Conservation (phyloP, 2,888 invertebrate genomes). For the Apamea monoglypha region DNA sequence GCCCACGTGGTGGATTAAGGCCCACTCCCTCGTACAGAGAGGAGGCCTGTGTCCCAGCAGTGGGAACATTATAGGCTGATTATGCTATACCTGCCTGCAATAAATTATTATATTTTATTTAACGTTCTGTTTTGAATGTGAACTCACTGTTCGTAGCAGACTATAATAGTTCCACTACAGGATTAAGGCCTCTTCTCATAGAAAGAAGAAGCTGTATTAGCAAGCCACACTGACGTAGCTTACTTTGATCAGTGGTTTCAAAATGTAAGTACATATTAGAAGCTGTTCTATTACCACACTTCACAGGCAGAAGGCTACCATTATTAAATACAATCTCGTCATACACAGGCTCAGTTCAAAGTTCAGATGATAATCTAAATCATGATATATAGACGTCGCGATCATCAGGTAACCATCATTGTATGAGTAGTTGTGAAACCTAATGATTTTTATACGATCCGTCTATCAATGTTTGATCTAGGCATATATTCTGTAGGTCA, state of each 20-base stretch:
- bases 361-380: slow-evolving; percentile 64
- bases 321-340: slow-evolving; percentile 30
- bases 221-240: neutral
- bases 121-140: neutral
- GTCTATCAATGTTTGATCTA: slow-evolving; percentile 40
- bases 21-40: too few species aligned
- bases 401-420: slow-evolving; percentile 14
- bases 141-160: neutral
- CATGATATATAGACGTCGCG: slow-evolving; percentile 35
- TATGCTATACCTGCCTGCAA: neutral
- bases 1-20: too few species aligned
- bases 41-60: too few species aligned
- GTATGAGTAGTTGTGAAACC: slow-evolving; percentile 39
- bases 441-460: slow-evolving; percentile 33
- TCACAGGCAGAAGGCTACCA: slow-evolving; percentile 20
- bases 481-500: neutral
- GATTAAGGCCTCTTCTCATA: too few species aligned
- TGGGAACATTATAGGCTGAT: too few species aligned
- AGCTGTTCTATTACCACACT: slow-evolving; percentile 18
- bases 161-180: neutral
- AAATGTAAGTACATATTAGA: neutral
- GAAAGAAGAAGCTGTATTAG: neutral
- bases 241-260: slow-evolving; percentile 1
- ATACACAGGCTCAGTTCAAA: slow-evolving; percentile 48
- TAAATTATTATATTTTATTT: neutral